Conservation (phyloP, 2,113 vertebrate species). For the Synchiropus splendidus region DNA sequence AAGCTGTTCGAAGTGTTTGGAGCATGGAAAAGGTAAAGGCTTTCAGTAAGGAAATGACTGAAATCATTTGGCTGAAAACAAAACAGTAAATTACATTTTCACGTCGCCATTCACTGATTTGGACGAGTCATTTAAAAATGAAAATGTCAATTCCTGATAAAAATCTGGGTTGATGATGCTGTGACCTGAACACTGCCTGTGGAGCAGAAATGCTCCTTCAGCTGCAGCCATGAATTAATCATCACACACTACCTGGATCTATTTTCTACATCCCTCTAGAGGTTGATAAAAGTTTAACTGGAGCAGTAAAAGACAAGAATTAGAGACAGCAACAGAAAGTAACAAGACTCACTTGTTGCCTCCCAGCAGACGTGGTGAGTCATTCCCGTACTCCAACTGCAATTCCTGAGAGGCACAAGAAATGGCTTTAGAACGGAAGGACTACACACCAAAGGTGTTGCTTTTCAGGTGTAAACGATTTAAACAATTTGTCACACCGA, state of each 20-base stretch:
- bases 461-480: slow-evolving; percentile 1
- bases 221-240: slow-evolving; percentile 13
- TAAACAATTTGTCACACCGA: not conserved
- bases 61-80: no score
- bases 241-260: slow-evolving; percentile 5
- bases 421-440: no score
- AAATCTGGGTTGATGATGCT: no score
- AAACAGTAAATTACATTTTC: no score
- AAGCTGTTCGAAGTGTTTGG: no score
- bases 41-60: no score
- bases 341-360: slow-evolving; percentile 84
- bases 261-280: not conserved
- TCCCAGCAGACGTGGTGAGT: slow-evolving; percentile 79
- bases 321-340: not conserved
- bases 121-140: not conserved
- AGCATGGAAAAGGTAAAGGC: no score
- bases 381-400: slow-evolving; percentile 83
- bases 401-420: slow-evolving; percentile 70
- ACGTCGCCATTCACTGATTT: no score
- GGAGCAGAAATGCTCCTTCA: not conserved
- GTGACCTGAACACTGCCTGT: slow-evolving; percentile 8
- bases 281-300: not conserved
- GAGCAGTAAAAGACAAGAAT: not conserved
- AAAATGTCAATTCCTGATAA: not conserved
- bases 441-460: slow-evolving; percentile 17